Conservation (phyloP, 2,113 vertebrate species). For the Lasiurus borealis region DNA sequence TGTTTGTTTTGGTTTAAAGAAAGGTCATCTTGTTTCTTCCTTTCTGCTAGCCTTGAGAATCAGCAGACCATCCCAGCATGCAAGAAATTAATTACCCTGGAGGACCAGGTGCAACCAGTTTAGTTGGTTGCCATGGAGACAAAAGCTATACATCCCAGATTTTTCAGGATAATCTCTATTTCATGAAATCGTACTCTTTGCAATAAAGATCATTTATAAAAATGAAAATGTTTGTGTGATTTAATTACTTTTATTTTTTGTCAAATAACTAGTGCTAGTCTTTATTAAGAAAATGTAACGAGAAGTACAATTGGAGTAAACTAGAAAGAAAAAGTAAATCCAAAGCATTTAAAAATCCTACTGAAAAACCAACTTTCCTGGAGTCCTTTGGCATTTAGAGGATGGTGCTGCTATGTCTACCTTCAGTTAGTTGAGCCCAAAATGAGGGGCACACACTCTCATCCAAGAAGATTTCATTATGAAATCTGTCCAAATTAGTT, state of each 20-base stretch:
- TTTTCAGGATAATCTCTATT: conserved; percentile 62
- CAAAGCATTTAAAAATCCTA: background rate
- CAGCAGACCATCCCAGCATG: conserved; percentile 35
- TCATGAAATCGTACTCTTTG: conserved; percentile 62
- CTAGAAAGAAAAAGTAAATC: background rate
- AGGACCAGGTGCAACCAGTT: conserved; percentile 71
- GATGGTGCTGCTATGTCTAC: background rate
- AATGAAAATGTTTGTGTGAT: background rate
- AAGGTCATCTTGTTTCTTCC: conserved; percentile 45
- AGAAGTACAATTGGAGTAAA: background rate
- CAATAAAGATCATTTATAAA: conserved; percentile 51
- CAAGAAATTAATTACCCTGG: conserved; percentile 73
- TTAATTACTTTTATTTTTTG: conserved; percentile 12
- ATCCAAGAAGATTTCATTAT: background rate
- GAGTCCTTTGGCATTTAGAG: background rate
- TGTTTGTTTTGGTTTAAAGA: conserved; percentile 61
- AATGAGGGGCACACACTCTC: background rate
- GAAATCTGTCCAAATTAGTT: background rate
- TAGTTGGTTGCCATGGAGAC: conserved; percentile 71
- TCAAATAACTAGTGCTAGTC: background rate
- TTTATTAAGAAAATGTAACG: conserved; percentile 30
- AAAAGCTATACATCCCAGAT: conserved; percentile 48
- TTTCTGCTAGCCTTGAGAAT: conserved; percentile 27
- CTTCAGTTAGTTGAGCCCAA: background rate
- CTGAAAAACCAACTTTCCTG: background rate